Percentiles rank a stretch among this genome's conserved stretches.
phyloP scores from a whole-genome alignment of 2,888 invertebrate species.

The Ramazzottius varieornatus region DNA sequence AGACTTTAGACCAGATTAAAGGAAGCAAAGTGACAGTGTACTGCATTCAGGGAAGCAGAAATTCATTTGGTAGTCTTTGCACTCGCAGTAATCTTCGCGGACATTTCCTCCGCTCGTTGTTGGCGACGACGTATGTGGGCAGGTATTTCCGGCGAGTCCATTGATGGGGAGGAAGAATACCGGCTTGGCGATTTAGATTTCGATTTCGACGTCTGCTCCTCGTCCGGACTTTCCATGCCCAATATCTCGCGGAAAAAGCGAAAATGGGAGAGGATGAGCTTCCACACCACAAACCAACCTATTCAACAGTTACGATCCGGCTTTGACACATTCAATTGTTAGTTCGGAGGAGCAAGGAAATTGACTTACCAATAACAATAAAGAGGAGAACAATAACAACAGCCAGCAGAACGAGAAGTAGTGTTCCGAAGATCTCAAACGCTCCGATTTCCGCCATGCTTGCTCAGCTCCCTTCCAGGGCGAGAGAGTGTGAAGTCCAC shows the following conservation, averaged over 20 bases:
- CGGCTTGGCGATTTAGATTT: neutral
- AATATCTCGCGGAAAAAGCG: neutral
- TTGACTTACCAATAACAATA: neutral
- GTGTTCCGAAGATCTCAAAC: neutral
- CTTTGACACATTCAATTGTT: neutral
- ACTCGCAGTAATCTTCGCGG: too few relatives aligned
- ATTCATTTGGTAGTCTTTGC: too few relatives aligned
- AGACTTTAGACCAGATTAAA: too few relatives aligned
- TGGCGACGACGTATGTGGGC: neutral
- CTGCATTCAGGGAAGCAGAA: too few relatives aligned
- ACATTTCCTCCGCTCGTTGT: neutral
- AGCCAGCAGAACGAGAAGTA: neutral
- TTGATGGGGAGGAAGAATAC: too few relatives aligned
- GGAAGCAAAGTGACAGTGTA: too few relatives aligned
- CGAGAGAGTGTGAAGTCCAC: too few relatives aligned
- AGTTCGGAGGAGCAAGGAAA: neutral
- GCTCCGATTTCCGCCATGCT: neutral
- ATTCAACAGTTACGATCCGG: neutral
- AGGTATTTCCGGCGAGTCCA: neutral
- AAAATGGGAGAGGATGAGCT: neutral
- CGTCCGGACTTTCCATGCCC: slow-evolving; percentile 1
- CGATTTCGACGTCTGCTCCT: neutral
- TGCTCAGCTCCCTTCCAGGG: too few relatives aligned
- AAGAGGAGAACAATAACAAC: neutral
- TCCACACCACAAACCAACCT: slow-evolving; percentile 4